Conservation (phyloP, 2,888 invertebrate genomes). For the Ectropis crepuscularia region DNA sequence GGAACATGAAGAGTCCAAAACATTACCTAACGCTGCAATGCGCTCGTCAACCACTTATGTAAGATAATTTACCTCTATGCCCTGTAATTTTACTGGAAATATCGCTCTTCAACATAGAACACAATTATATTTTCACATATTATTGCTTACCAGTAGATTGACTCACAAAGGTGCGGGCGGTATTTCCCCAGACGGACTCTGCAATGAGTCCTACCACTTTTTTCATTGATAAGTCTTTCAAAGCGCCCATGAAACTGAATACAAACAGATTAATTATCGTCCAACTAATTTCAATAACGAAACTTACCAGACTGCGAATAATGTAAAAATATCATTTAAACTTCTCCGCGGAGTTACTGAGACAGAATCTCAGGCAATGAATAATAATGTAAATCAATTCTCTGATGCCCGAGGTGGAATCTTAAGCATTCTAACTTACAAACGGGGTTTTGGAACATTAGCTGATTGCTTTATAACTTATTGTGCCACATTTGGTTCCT, state of each 20-base stretch:
- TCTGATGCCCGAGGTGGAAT: slow-evolving; percentile 14
- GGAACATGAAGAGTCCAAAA: too few species aligned
- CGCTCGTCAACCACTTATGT: too few species aligned
- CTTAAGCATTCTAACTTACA: slow-evolving; percentile 3
- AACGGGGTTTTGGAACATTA: neutral
- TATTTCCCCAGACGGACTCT: too few species aligned
- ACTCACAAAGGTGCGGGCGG: too few species aligned
- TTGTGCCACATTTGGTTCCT: too few species aligned
- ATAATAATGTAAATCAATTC: slow-evolving; percentile 32
- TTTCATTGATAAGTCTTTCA: neutral
- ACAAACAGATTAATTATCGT: slow-evolving; percentile 25
- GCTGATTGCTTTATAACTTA: slow-evolving; percentile 3
- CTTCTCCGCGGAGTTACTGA: slow-evolving; percentile 26
- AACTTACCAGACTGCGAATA: slow-evolving; percentile 42
- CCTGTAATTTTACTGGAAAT: too few species aligned
- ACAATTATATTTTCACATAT: too few species aligned
- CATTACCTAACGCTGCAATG: too few species aligned
- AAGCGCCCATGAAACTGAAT: neutral
- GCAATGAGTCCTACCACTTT: too few species aligned
- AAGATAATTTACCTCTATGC: too few species aligned
- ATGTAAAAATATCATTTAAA: slow-evolving; percentile 38
- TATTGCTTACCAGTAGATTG: too few species aligned
- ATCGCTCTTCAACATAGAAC: too few species aligned
- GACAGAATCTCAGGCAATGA: slow-evolving; percentile 27
- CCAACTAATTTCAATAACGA: slow-evolving; percentile 34